phyloP scores from a whole-genome alignment of 2,113 vertebrate genomes.

The Parus major region DNA sequence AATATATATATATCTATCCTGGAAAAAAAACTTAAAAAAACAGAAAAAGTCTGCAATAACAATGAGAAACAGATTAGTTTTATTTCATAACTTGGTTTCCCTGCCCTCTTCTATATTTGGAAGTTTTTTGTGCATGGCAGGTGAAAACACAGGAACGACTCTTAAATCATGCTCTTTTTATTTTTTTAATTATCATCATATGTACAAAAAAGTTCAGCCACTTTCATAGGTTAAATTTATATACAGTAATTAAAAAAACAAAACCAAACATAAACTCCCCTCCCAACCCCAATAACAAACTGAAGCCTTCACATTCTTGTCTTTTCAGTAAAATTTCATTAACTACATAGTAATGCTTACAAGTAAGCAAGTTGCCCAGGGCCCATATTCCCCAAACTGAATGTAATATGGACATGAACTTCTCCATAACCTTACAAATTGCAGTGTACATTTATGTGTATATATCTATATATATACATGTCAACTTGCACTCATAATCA shows the following conservation, averaged over 20 bases:
- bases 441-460: neutral
- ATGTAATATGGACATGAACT: neutral
- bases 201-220: neutral
- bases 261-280: neutral
- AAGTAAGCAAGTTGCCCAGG: neutral
- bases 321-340: neutral
- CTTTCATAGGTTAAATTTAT: neutral
- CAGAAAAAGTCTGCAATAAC: neutral
- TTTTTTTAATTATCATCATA: neutral
- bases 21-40: neutral
- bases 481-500: neutral
- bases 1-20: neutral
- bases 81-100: neutral
- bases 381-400: neutral
- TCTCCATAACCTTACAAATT: neutral
- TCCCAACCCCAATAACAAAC: fast-evolving
- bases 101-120: neutral
- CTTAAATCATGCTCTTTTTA: neutral
- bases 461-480: neutral
- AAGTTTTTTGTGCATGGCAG: neutral
- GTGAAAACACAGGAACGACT: neutral
- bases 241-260: neutral
- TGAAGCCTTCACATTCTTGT: neutral
- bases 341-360: neutral
- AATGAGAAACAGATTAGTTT: neutral